Base-by-base conservation (phyloP, 2,797 vertebrate species). In the Thalassophryne amazonica region DNA sequence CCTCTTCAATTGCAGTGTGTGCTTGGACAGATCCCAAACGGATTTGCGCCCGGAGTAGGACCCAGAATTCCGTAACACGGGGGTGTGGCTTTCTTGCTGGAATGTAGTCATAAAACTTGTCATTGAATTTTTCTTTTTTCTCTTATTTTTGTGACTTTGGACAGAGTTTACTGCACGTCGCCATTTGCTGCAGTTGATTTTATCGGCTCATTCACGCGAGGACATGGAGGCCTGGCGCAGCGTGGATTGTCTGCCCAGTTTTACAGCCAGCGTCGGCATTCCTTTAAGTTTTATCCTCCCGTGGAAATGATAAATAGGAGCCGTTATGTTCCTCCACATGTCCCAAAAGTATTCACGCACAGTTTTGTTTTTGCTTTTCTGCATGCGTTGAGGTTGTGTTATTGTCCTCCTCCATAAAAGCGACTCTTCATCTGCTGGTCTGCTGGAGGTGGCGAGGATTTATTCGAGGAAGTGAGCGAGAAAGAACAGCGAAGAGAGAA, bases 381-480 rank as follows among this genome's bases (percentile, higher is more conserved):
- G n/a, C n/a, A 22, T 9, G 37, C 41, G 9, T 15, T 40, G 33
- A n/a, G n/a, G 18, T 45, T 73, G 62, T 76, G 68, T 76, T 68
- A 72, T 76, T 76, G 78, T 83, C 74, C 65, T 80, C 69, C 68
- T 73, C 49, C 69, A 65, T 84, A 81, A 87, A 85, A 81, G 62
- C 73, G 70, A 68, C 75, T 84, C 72, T 56, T 73, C 25, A 17
- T 71, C 56, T 66, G 57, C 59, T 16, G 43, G 60, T 55, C 60
- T 17, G 48, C 63, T 62, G 53, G 64, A 79, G 71, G 60, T 76
- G 73, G 51, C 56, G 73, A 74, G 63, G 77, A 87, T 88, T 84
- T 84, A 85, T 73, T 73, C 53, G 48, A 68, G 57, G 63, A 53
- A 57, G 54, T 10, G 66, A 76, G 64, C 46, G 62, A 65, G 62